Conservation (phyloP, 2,797 vertebrate species). For the Apogon hyalosoma region DNA sequence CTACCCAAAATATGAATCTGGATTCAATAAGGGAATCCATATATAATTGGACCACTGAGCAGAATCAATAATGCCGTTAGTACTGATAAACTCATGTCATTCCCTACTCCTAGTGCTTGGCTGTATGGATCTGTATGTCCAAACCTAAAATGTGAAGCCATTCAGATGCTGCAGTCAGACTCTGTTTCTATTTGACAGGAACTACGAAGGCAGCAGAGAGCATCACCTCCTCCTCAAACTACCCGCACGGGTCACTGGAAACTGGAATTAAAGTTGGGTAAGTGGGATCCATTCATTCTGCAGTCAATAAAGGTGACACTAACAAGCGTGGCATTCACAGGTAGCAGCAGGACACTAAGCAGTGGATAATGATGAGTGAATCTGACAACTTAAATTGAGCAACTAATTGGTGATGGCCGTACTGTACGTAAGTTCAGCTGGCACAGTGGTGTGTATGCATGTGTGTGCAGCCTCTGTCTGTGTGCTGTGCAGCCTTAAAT, state of each 20-base stretch:
- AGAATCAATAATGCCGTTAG: too few species aligned
- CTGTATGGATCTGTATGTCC: background rate
- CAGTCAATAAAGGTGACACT: conserved; percentile 33
- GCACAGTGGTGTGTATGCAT: conserved; percentile 1
- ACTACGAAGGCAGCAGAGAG: conserved; percentile 10
- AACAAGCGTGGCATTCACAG: conserved; percentile 56
- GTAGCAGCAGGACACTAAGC: conserved; percentile 28
- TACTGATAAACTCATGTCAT: too few species aligned
- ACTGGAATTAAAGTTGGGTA: conserved; percentile 27
- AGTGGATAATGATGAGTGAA: conserved; percentile 32
- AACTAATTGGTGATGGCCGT: conserved; percentile 39
- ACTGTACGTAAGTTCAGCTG: conserved; percentile 17
- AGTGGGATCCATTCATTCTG: conserved; percentile 15
- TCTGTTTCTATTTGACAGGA: conserved; percentile 19
- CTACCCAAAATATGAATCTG: too few species aligned
- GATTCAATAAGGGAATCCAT: too few species aligned
- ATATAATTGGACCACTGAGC: too few species aligned
- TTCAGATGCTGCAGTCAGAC: conserved; percentile 6
- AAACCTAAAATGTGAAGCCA: background rate
- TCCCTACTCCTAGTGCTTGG: too few species aligned
- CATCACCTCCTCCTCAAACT: conserved; percentile 10
- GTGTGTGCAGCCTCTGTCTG: conserved; percentile 8
- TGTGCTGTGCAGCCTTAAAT: conserved; percentile 17
- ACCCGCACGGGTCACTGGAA: conserved; percentile 7
- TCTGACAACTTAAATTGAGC: conserved; percentile 42